Evolutionary conservation across 2,888 invertebrate species (phyloP), one percentile per base, ranked within the genome.

Genomic region (Erebia ligea): DNA sequence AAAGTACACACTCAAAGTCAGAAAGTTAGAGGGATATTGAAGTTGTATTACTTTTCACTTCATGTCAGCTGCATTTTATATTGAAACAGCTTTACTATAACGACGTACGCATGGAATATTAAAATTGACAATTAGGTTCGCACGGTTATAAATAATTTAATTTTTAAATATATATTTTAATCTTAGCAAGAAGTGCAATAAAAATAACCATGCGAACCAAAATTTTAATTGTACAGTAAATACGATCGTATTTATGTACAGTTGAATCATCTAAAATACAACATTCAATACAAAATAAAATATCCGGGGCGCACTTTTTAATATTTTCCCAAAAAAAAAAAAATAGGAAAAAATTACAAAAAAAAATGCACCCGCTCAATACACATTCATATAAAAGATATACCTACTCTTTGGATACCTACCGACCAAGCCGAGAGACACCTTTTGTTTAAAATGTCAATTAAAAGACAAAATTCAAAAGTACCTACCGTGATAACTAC

Each of bases 401-500:
- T 73, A 78, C 76, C 74, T 76, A 73, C 74, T 63, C 19, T 59
- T 48, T 72, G 73, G 70, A 85, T 88, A 88, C 88, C 88, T 86
- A 86, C 87, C 87, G 84, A 87, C 86, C 87, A 76, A 84, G 84
- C 86, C 86, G 85, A 81, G 77, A 79, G 84, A 83, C 86, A 82
- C 78, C 78, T 76, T 73, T 73, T 56, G 61, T 52, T 45, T 67
- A 50, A 57, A 68, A 73, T 64, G 25, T 68, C 56, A 57, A 21
- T 71, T 61, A 56, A 48, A 68, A 56, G 68, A 25, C 65, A 68
- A 68, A 71, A 64, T 50, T 67, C 19, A 70, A 57, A 65, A 34
- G 81, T 86, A 89, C 90, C 89, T 85, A 90, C 89, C 88, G 84
- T 82, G 68, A 68, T 56, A 72, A 73, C 76, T 77, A 76, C 78